phyloP scores from a whole-genome alignment of 2,113 vertebrate genomes.

The Pardalotus punctatus region DNA sequence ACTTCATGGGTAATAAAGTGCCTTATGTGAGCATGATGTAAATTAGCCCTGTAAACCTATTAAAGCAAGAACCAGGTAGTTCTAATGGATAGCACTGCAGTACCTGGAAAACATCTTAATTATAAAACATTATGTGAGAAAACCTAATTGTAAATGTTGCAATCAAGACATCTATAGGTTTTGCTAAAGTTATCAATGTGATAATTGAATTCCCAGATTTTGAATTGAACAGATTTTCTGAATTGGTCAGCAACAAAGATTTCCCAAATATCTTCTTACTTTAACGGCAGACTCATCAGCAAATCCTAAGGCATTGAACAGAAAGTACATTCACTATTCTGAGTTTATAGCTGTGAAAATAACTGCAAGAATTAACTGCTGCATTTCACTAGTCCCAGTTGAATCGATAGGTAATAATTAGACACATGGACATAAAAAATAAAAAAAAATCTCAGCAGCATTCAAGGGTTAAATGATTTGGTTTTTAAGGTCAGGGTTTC shows the following conservation, averaged over 20 bases:
- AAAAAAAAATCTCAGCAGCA: not conserved
- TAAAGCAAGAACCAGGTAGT: not conserved
- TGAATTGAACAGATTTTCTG: not conserved
- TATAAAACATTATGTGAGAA: not conserved
- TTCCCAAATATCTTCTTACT: not conserved
- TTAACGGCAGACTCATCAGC: not conserved
- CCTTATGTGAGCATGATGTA: not conserved
- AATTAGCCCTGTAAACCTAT: not conserved
- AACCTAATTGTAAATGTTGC: not conserved
- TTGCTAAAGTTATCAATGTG: not conserved
- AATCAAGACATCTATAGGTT: not conserved
- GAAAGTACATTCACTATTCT: not conserved
- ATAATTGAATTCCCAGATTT: not conserved
- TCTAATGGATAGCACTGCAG: not conserved
- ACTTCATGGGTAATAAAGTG: not conserved
- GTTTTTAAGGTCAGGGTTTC: not conserved
- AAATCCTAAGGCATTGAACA: not conserved
- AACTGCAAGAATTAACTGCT: not conserved
- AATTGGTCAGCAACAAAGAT: not conserved
- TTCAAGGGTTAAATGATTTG: not conserved
- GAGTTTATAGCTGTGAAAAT: not conserved
- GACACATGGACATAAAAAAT: not conserved
- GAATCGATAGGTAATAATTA: not conserved
- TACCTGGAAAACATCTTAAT: conserved; percentile 1
- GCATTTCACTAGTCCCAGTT: not conserved